phyloP scores from a whole-genome alignment of 2,797 vertebrate species.

The Triplophysa bombifrons region DNA sequence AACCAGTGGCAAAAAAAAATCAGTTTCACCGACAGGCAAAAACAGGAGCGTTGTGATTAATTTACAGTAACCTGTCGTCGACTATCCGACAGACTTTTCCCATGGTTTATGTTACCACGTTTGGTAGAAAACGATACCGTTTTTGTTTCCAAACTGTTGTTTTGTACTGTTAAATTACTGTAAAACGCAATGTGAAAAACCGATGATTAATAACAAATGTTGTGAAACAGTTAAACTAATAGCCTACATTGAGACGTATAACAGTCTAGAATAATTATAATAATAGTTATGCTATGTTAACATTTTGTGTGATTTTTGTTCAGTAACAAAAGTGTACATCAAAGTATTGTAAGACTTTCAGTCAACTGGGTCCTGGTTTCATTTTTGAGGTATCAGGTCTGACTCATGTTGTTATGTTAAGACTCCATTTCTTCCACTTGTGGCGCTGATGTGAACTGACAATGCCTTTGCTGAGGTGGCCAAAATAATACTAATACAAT shows the following conservation, averaged over 20 bases:
- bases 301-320: neutral
- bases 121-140: slow-evolving; percentile 11
- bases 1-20: slow-evolving; percentile 63
- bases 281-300: too few relatives aligned
- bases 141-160: slow-evolving; percentile 4
- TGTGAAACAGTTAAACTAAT: neutral
- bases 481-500: too few relatives aligned
- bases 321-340: neutral
- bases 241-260: too few relatives aligned
- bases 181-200: neutral
- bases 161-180: neutral
- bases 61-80: slow-evolving; percentile 52
- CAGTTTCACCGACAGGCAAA: slow-evolving; percentile 63
- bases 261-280: neutral
- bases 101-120: neutral
- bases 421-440: neutral
- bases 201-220: neutral
- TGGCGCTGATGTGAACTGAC: slow-evolving; percentile 18
- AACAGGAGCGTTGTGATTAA: slow-evolving; percentile 57
- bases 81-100: slow-evolving; percentile 24
- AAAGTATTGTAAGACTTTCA: neutral
- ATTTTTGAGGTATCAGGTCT: slow-evolving; percentile 37
- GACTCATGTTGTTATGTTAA: slow-evolving; percentile 15
- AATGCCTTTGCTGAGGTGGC: neutral
- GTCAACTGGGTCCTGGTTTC: slow-evolving; percentile 14